Evolutionary conservation across 2,888 invertebrate genomes (phyloP).

Genomic region (Xestia xanthographa): DNA sequence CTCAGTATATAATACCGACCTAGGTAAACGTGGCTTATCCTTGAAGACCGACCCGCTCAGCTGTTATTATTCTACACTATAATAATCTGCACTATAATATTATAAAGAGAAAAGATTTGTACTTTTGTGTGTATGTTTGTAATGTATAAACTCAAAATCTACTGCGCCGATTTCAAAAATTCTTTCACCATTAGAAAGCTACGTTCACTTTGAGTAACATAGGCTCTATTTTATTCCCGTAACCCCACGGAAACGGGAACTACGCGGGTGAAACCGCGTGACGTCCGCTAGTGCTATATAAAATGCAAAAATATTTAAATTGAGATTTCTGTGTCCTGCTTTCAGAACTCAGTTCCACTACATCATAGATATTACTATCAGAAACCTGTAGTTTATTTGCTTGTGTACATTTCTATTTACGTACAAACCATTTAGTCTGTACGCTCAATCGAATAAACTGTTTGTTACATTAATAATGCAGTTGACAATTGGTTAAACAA

Average conservation of each 20-base stretch:
- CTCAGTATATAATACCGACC: neutral
- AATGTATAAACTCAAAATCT: no score
- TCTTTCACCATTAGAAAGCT: no score
- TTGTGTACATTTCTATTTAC: conserved; percentile 20
- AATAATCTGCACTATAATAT: no score
- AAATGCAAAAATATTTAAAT: neutral
- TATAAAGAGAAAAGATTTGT: no score
- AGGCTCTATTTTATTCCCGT: no score
- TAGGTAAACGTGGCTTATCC: no score
- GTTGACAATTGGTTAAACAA: conserved; percentile 23
- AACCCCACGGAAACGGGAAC: no score
- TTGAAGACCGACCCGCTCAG: fast-evolving
- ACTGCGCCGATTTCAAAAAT: no score
- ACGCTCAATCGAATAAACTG: conserved; percentile 17
- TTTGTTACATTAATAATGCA: conserved; percentile 47
- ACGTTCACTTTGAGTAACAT: no score
- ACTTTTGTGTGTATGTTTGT: no score
- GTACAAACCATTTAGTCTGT: conserved; percentile 22
- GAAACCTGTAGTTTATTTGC: neutral
- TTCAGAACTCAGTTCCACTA: neutral
- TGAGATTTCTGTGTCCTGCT: neutral
- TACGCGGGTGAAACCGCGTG: no score
- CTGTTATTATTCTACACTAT: no score
- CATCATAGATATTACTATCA: neutral
- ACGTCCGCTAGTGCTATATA: neutral